Evolutionary conservation across 2,797 vertebrate species (phyloP).

Genomic region (Podarcis lilfordi): DNA sequence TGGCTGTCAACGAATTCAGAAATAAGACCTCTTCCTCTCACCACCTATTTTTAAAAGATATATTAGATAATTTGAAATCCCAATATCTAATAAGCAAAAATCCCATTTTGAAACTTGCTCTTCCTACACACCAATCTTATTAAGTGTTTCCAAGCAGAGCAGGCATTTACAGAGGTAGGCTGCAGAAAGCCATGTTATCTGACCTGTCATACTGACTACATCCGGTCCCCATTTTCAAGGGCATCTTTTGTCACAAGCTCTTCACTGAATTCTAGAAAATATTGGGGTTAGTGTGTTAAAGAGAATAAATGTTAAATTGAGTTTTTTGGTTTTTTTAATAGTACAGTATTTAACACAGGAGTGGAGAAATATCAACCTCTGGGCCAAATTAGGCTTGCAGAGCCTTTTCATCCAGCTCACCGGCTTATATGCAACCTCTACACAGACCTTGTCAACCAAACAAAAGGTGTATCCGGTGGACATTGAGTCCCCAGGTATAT

Average conservation of each 20-base stretch:
- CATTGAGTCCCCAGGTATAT: neutral
- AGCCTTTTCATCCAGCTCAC: too few species aligned
- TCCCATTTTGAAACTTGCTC: slow-evolving; percentile 12
- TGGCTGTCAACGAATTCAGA: slow-evolving; percentile 36
- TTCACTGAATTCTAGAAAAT: neutral
- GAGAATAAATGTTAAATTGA: neutral
- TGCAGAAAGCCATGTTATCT: neutral
- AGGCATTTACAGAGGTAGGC: neutral
- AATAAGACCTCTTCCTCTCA: slow-evolving; percentile 36
- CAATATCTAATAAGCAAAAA: neutral
- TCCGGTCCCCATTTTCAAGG: neutral
- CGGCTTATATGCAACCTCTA: too few species aligned
- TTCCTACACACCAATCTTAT: neutral
- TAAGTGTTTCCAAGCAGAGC: neutral
- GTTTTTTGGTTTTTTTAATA: neutral
- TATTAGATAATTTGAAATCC: slow-evolving; percentile 12
- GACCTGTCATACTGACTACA: neutral
- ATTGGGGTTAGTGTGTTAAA: neutral
- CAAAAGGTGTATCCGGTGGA: neutral
- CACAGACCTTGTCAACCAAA: neutral
- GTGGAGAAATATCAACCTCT: too few species aligned
- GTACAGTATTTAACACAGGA: neutral
- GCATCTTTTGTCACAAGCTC: neutral
- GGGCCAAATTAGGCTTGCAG: too few species aligned
- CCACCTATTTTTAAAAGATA: slow-evolving; percentile 10